These are phyloP conservation scores for Crocallis elinguaria DNA, from an alignment of 2,888 invertebrate species.

Conservation along the genomic window DNA sequence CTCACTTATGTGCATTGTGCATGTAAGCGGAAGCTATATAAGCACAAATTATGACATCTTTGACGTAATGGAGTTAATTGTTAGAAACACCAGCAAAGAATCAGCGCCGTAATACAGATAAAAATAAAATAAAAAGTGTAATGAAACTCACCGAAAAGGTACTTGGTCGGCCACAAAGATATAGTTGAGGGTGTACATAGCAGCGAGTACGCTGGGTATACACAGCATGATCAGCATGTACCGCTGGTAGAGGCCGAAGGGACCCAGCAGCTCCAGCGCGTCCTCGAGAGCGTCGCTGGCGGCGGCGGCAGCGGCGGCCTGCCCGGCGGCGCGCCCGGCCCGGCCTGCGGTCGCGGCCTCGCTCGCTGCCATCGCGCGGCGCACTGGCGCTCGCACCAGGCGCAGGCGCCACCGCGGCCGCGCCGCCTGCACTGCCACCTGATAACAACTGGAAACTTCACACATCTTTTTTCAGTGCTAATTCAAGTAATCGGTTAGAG, in stretches of 20 bases:
- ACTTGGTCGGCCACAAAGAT: slow-evolving; percentile 84
- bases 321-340: slow-evolving; percentile 37
- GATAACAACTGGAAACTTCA: neutral
- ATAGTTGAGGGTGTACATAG: slow-evolving; percentile 82
- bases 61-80: too few relatives aligned
- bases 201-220: slow-evolving; percentile 79
- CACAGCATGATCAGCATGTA: slow-evolving; percentile 66
- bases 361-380: slow-evolving; percentile 18
- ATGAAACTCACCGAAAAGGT: slow-evolving; percentile 78
- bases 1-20: too few relatives aligned
- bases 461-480: too few relatives aligned
- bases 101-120: too few relatives aligned
- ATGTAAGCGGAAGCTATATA: too few relatives aligned
- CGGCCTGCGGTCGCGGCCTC: slow-evolving; percentile 3
- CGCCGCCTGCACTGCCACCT: neutral
- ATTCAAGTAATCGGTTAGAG: too few relatives aligned
- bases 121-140: neutral
- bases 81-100: too few relatives aligned
- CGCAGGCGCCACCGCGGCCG: neutral
- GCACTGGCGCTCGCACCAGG: too few relatives aligned
- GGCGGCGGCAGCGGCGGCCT: slow-evolving; percentile 2
- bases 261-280: slow-evolving; percentile 68
- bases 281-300: slow-evolving; percentile 58
- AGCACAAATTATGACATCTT: too few relatives aligned
- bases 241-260: slow-evolving; percentile 73